Conservation (phyloP, 64 coral and sea anemone species). For the Acropora yongei region DNA sequence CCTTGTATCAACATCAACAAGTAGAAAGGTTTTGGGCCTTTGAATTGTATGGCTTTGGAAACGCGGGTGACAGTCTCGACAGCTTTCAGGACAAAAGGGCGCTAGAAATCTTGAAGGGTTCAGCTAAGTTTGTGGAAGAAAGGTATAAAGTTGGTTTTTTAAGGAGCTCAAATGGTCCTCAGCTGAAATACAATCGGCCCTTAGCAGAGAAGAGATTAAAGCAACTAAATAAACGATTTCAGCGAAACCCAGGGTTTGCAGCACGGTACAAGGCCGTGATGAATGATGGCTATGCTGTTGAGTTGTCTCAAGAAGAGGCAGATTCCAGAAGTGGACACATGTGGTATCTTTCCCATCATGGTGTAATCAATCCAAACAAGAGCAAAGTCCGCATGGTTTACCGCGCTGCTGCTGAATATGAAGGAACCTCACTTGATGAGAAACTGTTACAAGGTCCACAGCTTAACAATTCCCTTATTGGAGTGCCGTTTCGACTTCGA, state of each 20-base stretch:
- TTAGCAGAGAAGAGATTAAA: slow-evolving; percentile 52
- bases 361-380: slow-evolving; percentile 71
- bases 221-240: too few species aligned
- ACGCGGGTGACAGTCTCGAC: not conserved
- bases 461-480: too few species aligned
- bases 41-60: not conserved
- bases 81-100: not conserved
- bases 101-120: not conserved
- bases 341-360: slow-evolving; percentile 76
- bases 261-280: slow-evolving; percentile 35
- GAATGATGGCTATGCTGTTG: slow-evolving; percentile 47
- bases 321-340: slow-evolving; percentile 14
- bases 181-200: slow-evolving; percentile 50
- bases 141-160: slow-evolving; percentile 1
- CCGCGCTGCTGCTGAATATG: slow-evolving; percentile 27
- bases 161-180: slow-evolving; percentile 9
- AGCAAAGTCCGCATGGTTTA: slow-evolving; percentile 63
- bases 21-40: slow-evolving; percentile 64
- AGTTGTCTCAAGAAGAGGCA: slow-evolving; percentile 53
- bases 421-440: slow-evolving; percentile 49
- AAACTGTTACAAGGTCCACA: too few species aligned
- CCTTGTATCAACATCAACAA: slow-evolving; percentile 26
- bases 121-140: not conserved
- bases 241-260: slow-evolving; percentile 21
- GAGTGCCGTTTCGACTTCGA: slow-evolving; percentile 46